A percentile compares a stretch with the other conserved stretches of the same genome.
These are phyloP conservation scores for Syndactyla subalaris DNA, from an alignment of 2,797 vertebrate species.

Conservation along the genomic window DNA sequence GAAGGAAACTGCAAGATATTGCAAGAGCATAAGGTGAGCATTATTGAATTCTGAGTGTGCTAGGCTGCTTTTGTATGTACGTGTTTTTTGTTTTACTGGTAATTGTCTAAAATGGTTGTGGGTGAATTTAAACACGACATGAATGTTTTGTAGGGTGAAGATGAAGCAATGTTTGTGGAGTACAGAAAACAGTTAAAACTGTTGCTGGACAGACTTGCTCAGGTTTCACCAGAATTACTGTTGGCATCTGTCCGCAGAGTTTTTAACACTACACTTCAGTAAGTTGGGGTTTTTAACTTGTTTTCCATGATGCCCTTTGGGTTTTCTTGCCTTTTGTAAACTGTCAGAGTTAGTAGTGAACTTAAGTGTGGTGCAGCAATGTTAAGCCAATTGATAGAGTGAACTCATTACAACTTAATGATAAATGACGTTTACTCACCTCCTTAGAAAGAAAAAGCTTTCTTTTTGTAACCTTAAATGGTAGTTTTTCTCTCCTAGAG, in stretches of 20 bases:
- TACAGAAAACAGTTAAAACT: conserved; percentile 98
- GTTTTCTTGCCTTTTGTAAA: neutral
- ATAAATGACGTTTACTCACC: neutral
- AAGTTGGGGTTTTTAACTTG: conserved; percentile 61
- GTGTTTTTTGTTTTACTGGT: neutral
- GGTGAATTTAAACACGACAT: neutral
- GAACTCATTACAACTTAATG: neutral
- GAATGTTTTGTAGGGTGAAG: conserved; percentile 88
- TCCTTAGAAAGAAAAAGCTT: neutral
- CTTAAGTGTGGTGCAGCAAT: neutral
- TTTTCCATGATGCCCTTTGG: neutral
- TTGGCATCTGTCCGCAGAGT: conserved; percentile 90
- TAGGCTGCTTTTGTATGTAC: neutral
- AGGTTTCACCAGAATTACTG: conserved; percentile 94
- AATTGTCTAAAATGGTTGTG: neutral
- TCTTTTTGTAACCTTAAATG: neutral
- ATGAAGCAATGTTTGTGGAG: conserved; percentile 99
- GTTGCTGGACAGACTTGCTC: conserved; percentile 93
- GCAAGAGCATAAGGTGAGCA: neutral
- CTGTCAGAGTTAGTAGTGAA: neutral
- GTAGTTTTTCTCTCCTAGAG: neutral
- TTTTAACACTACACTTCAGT: conserved; percentile 93
- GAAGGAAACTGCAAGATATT: neutral
- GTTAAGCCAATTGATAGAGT: neutral
- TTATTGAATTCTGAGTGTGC: neutral